Percentiles rank a stretch among this genome's conserved stretches.
Conservation (phyloP, 2,113 vertebrate genomes). For the Zosterops japonicus region DNA sequence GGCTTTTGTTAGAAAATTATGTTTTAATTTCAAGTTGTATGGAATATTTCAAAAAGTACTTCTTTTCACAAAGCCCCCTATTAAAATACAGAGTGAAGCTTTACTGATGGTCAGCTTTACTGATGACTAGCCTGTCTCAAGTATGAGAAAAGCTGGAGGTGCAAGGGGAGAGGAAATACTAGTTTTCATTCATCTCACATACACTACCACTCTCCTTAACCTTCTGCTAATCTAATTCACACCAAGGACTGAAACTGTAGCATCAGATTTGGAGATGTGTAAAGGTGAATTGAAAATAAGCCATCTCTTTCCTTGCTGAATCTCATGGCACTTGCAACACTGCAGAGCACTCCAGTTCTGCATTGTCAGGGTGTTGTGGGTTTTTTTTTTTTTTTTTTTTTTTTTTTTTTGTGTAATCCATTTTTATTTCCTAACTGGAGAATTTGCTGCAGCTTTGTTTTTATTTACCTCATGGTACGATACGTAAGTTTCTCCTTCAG, state of each 20-base stretch:
- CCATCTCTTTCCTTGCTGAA: neutral
- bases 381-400: neutral
- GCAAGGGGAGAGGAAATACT: neutral
- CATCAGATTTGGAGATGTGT: neutral
- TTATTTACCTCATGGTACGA: neutral
- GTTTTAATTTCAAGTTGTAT: neutral
- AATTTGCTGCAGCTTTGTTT: neutral
- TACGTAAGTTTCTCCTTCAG: neutral
- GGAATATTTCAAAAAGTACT: neutral
- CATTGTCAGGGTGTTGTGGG: neutral
- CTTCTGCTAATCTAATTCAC: neutral
- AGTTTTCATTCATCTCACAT: neutral
- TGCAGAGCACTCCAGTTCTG: neutral
- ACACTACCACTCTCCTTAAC: neutral
- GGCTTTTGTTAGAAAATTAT: rapidly evolving
- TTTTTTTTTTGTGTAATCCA: neutral
- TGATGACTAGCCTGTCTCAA: neutral
- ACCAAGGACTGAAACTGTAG: neutral
- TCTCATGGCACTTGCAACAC: neutral
- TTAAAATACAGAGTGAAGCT: neutral
- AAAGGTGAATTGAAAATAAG: neutral
- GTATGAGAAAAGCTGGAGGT: neutral
- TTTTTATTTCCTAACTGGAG: neutral
- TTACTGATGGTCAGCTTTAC: neutral
- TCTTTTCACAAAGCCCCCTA: neutral